Percentiles rank a stretch among this genome's conserved stretches.
phyloP scores from a whole-genome alignment of 1,140 invertebrate genomes.

The Lasioglossum albipes region DNA sequence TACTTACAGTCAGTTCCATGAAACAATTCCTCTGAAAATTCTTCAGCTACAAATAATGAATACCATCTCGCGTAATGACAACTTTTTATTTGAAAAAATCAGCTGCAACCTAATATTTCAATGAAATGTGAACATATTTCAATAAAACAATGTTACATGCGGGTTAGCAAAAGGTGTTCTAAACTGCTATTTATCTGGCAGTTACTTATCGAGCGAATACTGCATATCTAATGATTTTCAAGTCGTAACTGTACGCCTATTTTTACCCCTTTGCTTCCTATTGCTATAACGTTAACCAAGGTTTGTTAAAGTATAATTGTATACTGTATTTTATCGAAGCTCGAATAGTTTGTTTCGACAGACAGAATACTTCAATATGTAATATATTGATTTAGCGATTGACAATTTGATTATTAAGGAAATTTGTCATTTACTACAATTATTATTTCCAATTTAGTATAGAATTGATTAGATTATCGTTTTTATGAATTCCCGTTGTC shows the following conservation, averaged over 20 bases:
- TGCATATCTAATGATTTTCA: background rate
- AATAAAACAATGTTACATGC: no score
- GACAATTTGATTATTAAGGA: slow-evolving; percentile 7
- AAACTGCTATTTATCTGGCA: no score
- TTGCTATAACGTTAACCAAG: slow-evolving; percentile 1
- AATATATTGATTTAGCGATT: slow-evolving; percentile 11
- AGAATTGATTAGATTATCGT: slow-evolving; percentile 14
- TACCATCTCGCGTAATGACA: no score
- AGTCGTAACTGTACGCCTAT: background rate
- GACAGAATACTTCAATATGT: slow-evolving; percentile 22
- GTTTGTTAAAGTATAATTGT: background rate
- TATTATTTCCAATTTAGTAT: slow-evolving; percentile 1
- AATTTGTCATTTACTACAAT: slow-evolving; percentile 1
- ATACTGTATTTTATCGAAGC: slow-evolving; percentile 9
- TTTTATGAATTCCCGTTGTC: slow-evolving; percentile 13
- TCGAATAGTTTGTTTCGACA: slow-evolving; percentile 26
- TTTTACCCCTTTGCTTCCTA: background rate
- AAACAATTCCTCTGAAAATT: no score
- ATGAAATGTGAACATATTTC: no score
- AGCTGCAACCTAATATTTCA: no score
- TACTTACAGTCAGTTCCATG: no score
- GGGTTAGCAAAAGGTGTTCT: no score
- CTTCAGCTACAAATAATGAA: no score
- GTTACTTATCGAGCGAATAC: no score
- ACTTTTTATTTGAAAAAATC: no score